Base-by-base conservation (phyloP, 2,888 invertebrate genomes). In the Coronaproctus castanopsis region DNA sequence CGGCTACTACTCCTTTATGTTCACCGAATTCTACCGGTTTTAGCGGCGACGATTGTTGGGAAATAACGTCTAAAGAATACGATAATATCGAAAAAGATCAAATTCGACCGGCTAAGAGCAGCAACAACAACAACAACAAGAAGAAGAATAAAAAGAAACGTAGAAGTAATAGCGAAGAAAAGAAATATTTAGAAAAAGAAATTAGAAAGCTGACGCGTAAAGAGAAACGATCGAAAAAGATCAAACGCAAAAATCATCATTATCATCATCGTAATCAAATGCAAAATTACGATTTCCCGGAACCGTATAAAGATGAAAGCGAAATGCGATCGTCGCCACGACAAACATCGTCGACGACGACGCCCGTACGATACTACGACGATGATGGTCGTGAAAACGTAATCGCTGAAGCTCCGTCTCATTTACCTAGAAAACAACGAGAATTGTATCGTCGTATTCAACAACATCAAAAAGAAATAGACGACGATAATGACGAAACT, bases 371-470 rank as follows among this genome's bases (percentile, higher is more conserved):
- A 14, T 5, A 36, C 5, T 5, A 36, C 5, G 36, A 36, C 36
- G 36, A 36, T 36, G 14, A 8, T 14, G 36, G 36, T 14, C 36
- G 14, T 8, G 36, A 5, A 14, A 36, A 36, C 8, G 14, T 36
- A 14, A 14, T 36, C 8, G 50, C 55, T 10, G 59, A 59, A 21
- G 59, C 59, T 21, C 22, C 55, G 36, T 55, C 59, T 50, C 78
- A 77, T 65, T 70, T 83, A 61, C 82, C 83, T 2, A 79, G 80
- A 64, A 79, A 76, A 65, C 82, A 81, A 65, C 74, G 79, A 57
- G 82, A 83, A 65, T 70, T 84, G 48, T 81, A 80, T 65, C 71
- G 80, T 69, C 71, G 83, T 61, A 81, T 83, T 63, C 80, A 80
- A 64, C 79, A 81, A 54, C 80, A 81, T 62, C 80, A 81, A 65